Conservation (phyloP, 2,888 invertebrate genomes). For the Eupithecia abbreviata region DNA sequence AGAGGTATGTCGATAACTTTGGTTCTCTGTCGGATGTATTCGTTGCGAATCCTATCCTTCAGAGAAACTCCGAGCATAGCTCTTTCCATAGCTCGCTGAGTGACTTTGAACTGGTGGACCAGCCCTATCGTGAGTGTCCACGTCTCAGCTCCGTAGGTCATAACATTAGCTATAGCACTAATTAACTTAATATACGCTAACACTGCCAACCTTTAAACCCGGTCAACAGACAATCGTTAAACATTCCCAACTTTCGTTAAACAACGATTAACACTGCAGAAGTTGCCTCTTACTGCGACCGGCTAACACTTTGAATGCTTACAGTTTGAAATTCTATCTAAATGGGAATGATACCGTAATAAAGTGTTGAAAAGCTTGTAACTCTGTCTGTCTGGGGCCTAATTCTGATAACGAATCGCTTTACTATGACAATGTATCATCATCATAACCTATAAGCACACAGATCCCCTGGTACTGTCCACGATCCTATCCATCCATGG, state of each 20-base stretch:
- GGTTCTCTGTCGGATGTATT: too few relatives aligned
- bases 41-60: too few relatives aligned
- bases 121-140: too few relatives aligned
- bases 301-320: background rate
- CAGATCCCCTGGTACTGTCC: too few relatives aligned
- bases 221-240: background rate
- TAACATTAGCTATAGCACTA: background rate
- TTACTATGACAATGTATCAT: background rate
- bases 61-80: too few relatives aligned
- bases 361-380: background rate
- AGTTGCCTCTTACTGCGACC: background rate
- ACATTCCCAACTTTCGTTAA: background rate
- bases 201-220: background rate
- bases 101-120: too few relatives aligned
- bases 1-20: too few relatives aligned
- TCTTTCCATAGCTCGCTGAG: too few relatives aligned
- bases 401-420: background rate
- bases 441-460: too few relatives aligned
- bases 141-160: too few relatives aligned
- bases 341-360: background rate
- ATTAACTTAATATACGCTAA: background rate
- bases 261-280: slow-evolving; percentile 1
- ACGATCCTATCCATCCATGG: too few relatives aligned
- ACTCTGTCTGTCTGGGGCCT: background rate
- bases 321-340: background rate